Evolutionary conservation across 2,113 vertebrate species (phyloP), one percentile per base, ranked within the genome.

Genomic region (Hippocampus barbouri): DNA sequence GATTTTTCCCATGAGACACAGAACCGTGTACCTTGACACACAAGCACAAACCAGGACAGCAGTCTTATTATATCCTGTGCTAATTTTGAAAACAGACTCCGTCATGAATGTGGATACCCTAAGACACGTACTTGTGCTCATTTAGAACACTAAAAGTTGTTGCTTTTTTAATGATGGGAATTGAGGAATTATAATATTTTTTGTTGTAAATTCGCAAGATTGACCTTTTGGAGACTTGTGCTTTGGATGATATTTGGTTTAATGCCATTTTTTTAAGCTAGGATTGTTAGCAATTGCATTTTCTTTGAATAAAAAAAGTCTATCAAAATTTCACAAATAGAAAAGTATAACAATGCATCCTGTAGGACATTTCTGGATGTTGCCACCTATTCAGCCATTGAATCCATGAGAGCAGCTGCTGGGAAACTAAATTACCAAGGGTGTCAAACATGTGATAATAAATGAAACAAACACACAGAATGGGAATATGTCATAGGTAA

Each of bases 1-100:
- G 90, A 77, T 93, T 94, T 69, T 92, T 89, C 77, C 93, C 94
- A 54, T 91, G 89, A 66, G 94, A 94, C 0, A 20, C 5, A 6
- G 83, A 76, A 69, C 94, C 93, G 8, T 96, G 94, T 69, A 97
- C 96, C 96, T 97, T 69, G 14, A 75, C 41, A 79, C 67, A 63
- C 8, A 75, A 66, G 68, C 21, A 70, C 23, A 27, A 66, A 34
- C 34, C 45, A 38, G 59, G 25, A 65, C 65, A 74, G 34, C 60
- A 8, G 30, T 66, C 9, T 57, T 11, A 38, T 27, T 11, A 65
- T 34, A 68, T n/a, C 20, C 12, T 18, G 27, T 14, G n/a, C 9
- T 2, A 25, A n/a, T 5, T 25, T 30, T 59, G 20, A 67, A 54
- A 59, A 18, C 40, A 65, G n/a, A 66, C 14, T 27, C 43, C 43